Conservation (phyloP, 2,888 invertebrate species). For the Spilarctia lutea region DNA sequence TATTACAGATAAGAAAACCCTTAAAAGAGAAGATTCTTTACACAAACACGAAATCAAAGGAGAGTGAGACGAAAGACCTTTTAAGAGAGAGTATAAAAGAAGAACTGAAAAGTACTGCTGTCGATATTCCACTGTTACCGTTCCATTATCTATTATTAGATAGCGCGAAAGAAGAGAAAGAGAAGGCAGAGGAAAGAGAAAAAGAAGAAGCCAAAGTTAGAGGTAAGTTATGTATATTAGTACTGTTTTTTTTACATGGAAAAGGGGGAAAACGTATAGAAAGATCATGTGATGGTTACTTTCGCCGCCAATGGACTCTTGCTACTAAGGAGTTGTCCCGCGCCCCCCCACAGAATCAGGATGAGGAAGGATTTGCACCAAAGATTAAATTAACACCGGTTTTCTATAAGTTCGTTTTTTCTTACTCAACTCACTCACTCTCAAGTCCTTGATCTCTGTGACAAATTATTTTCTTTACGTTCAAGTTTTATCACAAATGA, state of each 20-base stretch:
- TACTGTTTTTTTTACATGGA: neutral
- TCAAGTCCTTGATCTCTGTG: no score
- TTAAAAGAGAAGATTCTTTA: constrained; percentile 65
- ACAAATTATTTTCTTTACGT: no score
- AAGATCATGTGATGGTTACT: neutral
- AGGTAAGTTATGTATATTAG: constrained; percentile 1
- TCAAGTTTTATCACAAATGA: no score
- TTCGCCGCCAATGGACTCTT: no score
- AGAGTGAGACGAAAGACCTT: constrained; percentile 37
- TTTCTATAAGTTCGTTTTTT: no score
- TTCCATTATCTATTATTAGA: constrained; percentile 57
- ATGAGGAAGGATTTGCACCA: no score
- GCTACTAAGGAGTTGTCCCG: no score
- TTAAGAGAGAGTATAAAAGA: constrained; percentile 47
- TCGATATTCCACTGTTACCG: constrained; percentile 46
- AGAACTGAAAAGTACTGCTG: constrained; percentile 44
- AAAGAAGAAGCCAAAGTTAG: constrained; percentile 19
- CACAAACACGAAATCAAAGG: constrained; percentile 44
- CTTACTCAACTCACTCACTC: no score
- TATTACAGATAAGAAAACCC: constrained; percentile 70
- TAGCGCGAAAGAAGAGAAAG: constrained; percentile 50
- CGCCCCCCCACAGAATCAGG: no score
- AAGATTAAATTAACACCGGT: no score
- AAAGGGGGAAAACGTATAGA: neutral
- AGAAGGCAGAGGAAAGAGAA: constrained; percentile 33